phyloP scores from a whole-genome alignment of 2,113 vertebrate genomes.

The Parotia lawesii region DNA sequence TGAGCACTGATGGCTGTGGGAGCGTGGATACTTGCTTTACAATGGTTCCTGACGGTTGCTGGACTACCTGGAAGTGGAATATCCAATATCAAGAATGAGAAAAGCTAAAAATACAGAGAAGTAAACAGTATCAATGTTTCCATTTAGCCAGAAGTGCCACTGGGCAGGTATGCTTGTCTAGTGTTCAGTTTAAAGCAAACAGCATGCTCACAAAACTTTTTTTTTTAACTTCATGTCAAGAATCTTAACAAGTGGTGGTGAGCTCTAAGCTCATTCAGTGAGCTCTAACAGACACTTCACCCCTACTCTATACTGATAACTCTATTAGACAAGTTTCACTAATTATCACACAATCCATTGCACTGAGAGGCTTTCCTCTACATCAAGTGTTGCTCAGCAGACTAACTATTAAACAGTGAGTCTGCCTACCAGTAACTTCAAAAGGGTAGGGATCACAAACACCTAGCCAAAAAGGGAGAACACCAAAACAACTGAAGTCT shows the following conservation, averaged over 20 bases:
- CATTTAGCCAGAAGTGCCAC: not conserved
- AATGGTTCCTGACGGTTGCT: constrained; percentile 67
- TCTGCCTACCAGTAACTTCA: not conserved
- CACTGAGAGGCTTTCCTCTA: not conserved
- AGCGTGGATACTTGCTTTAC: constrained; percentile 62
- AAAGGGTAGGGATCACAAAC: not conserved
- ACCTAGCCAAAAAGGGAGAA: not conserved
- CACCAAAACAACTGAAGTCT: not conserved
- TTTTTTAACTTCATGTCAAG: not conserved
- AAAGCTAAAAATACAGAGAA: constrained; percentile 18
- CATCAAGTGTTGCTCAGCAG: not conserved
- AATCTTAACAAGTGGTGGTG: not conserved
- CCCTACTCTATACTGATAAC: not conserved
- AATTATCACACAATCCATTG: not conserved
- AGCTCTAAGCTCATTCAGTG: not conserved
- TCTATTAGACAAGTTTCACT: not conserved
- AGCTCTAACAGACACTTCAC: not conserved
- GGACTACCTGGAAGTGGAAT: constrained; percentile 74
- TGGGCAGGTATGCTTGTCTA: not conserved
- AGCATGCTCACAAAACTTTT: not conserved
- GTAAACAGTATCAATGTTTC: not conserved
- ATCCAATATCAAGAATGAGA: not conserved
- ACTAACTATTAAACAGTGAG: not conserved
- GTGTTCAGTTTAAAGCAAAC: not conserved
- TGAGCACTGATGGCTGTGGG: constrained; percentile 36